Evolutionary conservation across 2,888 invertebrate species (phyloP), one percentile per base, ranked within the genome.

Genomic region (Chromoteleia sp.): DNA sequence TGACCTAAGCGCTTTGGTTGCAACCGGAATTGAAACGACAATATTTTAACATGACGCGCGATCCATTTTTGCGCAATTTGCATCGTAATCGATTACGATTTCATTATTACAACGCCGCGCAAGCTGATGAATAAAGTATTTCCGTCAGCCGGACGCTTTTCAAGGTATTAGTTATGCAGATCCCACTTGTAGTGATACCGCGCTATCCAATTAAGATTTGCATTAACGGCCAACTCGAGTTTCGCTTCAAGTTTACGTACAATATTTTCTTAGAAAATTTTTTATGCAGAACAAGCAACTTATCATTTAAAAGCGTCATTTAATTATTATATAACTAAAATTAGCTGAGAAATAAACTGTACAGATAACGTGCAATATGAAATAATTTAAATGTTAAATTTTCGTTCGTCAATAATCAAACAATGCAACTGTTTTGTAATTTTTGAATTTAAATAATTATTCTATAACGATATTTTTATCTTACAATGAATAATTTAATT

Each of bases 141-240:
- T 73, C 61, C 67, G 45, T 61, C 29, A 50, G 61, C 25, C 45
- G 52, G 52, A 65, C 73, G 61, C 74, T 80, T 63, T 48, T 21
- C 61, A 61, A 21, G 33, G 71, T 59, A 71, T 71, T 71, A 77
- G 65, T 70, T 77, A 71, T 77, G 77, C 71, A 71, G 70, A 77
- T 71, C 71, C 70, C 77, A 71, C 77, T 77, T 70, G 70, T 71
- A 77, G 63, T 71, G 77, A 77, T 77, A 71, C 77, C 58, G 50
- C 63, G 50, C 54, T 61, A 77, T 77, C 76, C 76, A 77, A 70
- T 77, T 77, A 70, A 77, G 70, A 68, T 36, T 52, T 54, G 56
- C 48, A 70, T 77, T 70, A 70, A 74, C 48, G 39, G 7, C 48
- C 15, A 74, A 76, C 59, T 59, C 59, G 61, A 61, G 43, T 61